Base-by-base conservation (phyloP, 30 jellyfish, hydroid and myxozoan species). In the Hydractinia echinata region DNA sequence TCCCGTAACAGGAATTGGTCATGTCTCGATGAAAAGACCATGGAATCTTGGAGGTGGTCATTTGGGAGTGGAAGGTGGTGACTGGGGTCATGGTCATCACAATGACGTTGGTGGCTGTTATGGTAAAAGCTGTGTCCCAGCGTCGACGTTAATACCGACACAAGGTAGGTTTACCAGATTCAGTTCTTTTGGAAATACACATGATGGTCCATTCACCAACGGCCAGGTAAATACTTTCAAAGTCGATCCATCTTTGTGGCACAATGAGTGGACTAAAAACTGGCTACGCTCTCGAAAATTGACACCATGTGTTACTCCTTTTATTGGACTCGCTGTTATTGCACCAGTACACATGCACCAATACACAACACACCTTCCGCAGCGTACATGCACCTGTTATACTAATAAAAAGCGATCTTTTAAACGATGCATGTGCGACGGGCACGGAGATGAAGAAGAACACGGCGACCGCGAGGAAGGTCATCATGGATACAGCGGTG, bases 381-480 rank as follows among this genome's bases (percentile, higher is more conserved):
- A 64, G 2, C 74, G 74, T 7, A 44, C 19, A 7, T 44, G 10
- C 7, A 6, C 7, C 10, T 8, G 39, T 51, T 64, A 51, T 51
- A 64, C 13, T 8, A 14, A 58, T 71, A 71, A 7, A 7, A 19
- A 15, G 4, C 30, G 53, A 71, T 8, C 51, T 20, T n/a, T n/a
- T 7, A 71, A 71, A 50, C 9, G 81, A 30, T 20, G 60, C 7
- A 58, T 54, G 8, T 71, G 81, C n/a, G 60, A 51, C 0, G 67
- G 71, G 76, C 73, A 84, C 83, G 66, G 87, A 64, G 67, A 76
- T 76, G 86, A 52, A 44, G 96, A 50, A 72, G 84, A 16, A 16
- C 79, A 55, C 10, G 84, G 84, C 6, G 51, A 76, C 0, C 51
- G 53, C n/a, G 55, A 21, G 5, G 81, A 39, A 18, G 79, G 51